phyloP scores from a whole-genome alignment of 2,888 invertebrate species.

The Embidobia sp. region DNA sequence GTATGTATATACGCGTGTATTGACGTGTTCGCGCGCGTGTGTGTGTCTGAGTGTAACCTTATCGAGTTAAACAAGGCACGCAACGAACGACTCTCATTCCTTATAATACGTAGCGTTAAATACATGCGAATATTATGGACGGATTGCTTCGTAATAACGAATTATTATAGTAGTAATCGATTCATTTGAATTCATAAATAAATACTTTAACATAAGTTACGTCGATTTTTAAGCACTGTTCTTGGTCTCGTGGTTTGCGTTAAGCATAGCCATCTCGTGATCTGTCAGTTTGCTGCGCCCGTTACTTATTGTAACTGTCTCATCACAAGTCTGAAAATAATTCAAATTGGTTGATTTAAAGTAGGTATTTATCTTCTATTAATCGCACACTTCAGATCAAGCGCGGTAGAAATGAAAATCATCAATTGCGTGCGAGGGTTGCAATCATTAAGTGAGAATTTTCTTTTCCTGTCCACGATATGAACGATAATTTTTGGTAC shows the following conservation, averaged over 20 bases:
- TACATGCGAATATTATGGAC: conserved; percentile 68
- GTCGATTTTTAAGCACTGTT: conserved; percentile 71
- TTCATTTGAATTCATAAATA: conserved; percentile 65
- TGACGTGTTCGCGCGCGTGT: not conserved
- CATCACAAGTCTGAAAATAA: conserved; percentile 79
- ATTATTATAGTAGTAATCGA: conserved; percentile 56
- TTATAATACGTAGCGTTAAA: conserved; percentile 59
- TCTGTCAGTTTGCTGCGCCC: conserved; percentile 74
- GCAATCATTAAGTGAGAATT: too few relatives aligned
- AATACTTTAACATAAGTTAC: conserved; percentile 70
- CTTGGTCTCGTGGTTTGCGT: conserved; percentile 72
- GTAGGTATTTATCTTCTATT: too few relatives aligned
- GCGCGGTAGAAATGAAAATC: too few relatives aligned
- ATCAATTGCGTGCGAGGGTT: too few relatives aligned
- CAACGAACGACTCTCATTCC: conserved; percentile 59
- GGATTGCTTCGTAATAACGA: conserved; percentile 66
- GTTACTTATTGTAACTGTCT: conserved; percentile 73
- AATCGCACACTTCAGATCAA: too few relatives aligned
- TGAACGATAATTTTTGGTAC: too few relatives aligned
- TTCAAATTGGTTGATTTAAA: not conserved
- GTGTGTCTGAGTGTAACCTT: conserved; percentile 34
- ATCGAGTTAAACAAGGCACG: conserved; percentile 62
- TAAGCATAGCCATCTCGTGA: conserved; percentile 78
- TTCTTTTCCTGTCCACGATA: too few relatives aligned
- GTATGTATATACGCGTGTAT: conserved; percentile 1